These are phyloP conservation scores for Nineta flava DNA, from an alignment of 2,888 invertebrate genomes.

Conservation along the genomic window DNA sequence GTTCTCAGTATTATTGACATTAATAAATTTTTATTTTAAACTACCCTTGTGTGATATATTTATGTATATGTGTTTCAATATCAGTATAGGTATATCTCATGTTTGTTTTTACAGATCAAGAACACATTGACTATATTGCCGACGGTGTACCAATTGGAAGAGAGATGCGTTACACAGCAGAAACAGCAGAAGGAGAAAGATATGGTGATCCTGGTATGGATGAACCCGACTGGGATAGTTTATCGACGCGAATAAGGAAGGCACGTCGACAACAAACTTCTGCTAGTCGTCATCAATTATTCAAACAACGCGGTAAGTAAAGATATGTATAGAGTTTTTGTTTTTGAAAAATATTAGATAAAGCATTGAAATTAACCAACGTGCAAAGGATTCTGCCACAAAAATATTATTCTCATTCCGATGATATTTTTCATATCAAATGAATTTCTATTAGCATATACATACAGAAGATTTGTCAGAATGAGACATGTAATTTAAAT, in stretches of 20 bases:
- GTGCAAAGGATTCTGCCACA: too few species aligned
- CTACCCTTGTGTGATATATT: too few species aligned
- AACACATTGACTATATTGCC: constrained; percentile 67
- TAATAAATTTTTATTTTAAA: too few species aligned
- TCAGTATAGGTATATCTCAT: background rate
- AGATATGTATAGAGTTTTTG: background rate
- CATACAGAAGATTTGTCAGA: too few species aligned
- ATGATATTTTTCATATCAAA: too few species aligned
- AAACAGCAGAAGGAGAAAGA: constrained; percentile 66
- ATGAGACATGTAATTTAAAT: too few species aligned
- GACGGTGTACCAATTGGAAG: constrained; percentile 66
- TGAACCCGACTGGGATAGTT: constrained; percentile 62
- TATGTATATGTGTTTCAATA: too few species aligned
- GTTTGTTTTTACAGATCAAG: constrained; percentile 44
- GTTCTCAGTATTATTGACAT: too few species aligned
- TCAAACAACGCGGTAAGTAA: constrained; percentile 32
- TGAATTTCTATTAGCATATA: too few species aligned
- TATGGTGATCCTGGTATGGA: constrained; percentile 48
- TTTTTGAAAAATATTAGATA: background rate
- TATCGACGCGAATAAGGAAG: constrained; percentile 58
- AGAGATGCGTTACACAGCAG: constrained; percentile 66
- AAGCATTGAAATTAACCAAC: background rate
- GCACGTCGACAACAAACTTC: constrained; percentile 13
- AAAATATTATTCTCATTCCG: too few species aligned
- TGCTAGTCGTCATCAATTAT: constrained; percentile 24